Evolutionary conservation across 2,113 vertebrate species (phyloP).

Genomic region (Cisticola juncidis): DNA sequence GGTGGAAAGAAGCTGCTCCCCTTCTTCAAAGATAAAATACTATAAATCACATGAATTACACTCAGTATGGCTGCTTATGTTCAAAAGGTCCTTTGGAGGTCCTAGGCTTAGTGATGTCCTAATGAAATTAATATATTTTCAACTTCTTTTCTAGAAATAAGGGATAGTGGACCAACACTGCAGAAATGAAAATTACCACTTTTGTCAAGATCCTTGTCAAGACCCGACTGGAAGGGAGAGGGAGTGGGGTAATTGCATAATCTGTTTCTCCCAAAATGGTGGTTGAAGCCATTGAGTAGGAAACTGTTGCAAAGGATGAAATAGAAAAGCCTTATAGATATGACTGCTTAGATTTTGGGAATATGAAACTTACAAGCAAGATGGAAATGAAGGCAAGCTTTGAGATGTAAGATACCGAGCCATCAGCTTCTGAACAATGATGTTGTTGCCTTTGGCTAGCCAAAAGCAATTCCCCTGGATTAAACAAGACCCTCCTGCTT

Average conservation of each 20-base stretch:
- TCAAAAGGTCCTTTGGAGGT: not conserved
- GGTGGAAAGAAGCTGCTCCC: not conserved
- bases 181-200: not conserved
- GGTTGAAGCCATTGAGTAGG: not conserved
- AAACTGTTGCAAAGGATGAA: not conserved
- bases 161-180: not conserved
- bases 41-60: not conserved
- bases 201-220: not conserved
- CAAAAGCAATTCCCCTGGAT: no score
- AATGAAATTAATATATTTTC: not conserved
- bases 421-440: no score
- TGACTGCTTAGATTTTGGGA: no score
- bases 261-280: not conserved
- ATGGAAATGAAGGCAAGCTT: no score
- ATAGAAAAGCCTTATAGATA: no score
- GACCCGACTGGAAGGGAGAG: not conserved
- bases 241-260: not conserved
- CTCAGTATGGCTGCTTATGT: not conserved
- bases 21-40: not conserved
- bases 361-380: no score
- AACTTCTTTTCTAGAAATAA: not conserved
- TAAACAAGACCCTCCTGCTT: no score
- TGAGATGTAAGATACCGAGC: no score
- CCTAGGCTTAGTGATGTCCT: not conserved
- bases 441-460: no score